Evolutionary conservation across 2,113 vertebrate species (phyloP), one percentile per base, ranked within the genome.

Genomic region (Zosterops hypoxanthus): DNA sequence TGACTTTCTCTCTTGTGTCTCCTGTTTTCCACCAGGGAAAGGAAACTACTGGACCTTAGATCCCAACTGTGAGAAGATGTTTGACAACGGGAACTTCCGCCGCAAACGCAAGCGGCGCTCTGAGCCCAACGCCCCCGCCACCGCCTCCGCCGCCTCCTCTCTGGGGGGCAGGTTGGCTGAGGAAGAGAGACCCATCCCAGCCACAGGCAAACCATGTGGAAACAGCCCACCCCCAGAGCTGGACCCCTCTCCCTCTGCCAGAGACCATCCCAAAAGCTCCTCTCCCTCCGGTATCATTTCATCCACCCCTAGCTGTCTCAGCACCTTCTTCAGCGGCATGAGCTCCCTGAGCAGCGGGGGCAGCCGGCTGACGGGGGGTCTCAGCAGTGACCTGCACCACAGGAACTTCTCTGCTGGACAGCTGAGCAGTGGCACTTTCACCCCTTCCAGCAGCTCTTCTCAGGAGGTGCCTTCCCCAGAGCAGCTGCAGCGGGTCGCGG

Each of bases 41-140:
- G 99, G 99, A 50, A 99, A 99, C 94, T 99, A 99, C 93, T 99
- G 99, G 99, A 99, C 99, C 19, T 95, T 99, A 91, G 99, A 99
- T 92, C 99, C 99, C 26, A 99, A 99, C 98, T 99, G 99, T 59
- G 99, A 99, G 95, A 99, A 99, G 96, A 99, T 99, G 99, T 99
- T 99, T 77, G 99, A 99, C 95, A 99, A 99, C 0, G 99, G 99
- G 22, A 99, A 99, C 92, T 99, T 99, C 96, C 99, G 99, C 11
- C 96, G 99, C 94, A 99, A 99, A 85, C 98, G 99, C 79, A 99
- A 99, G 96, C 98, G 99, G 29, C 98, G 99, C 34, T 98, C 99
- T 0, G 99, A 99, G 78, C 96, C 98, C 42, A 98, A 90, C 19
- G 23, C 89, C 31, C 89, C 97, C 2, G 46, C 97, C 0, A 96